Evolutionary conservation across 2,888 invertebrate genomes (phyloP).

Genomic region (Salticus scenicus): DNA sequence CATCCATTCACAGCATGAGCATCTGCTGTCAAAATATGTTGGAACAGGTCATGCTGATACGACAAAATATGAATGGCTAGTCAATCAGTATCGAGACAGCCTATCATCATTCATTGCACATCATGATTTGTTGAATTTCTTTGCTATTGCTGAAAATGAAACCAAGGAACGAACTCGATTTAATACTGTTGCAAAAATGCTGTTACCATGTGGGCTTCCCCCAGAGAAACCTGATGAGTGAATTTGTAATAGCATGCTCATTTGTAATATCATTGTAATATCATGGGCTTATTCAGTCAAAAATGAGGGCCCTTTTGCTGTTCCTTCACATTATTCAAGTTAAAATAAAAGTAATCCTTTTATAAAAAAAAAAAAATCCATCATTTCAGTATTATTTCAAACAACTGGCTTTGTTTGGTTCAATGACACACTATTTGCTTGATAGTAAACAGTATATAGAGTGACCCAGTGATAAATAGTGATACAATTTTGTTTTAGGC

Average conservation of each 20-base stretch:
- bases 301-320: too few relatives aligned
- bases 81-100: slow-evolving; percentile 97
- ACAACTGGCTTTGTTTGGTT: too few relatives aligned
- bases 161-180: slow-evolving; percentile 95
- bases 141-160: slow-evolving; percentile 97
- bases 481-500: too few relatives aligned
- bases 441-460: too few relatives aligned
- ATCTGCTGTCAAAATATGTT: slow-evolving; percentile 99
- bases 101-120: slow-evolving; percentile 97
- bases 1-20: slow-evolving; percentile 98
- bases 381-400: too few relatives aligned
- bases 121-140: slow-evolving; percentile 93
- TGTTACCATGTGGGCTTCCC: slow-evolving; percentile 99
- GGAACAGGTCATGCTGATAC: slow-evolving; percentile 99
- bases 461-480: too few relatives aligned
- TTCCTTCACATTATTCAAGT: too few relatives aligned
- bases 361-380: too few relatives aligned
- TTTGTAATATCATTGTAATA: too few relatives aligned
- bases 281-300: too few relatives aligned
- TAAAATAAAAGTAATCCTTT: too few relatives aligned
- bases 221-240: slow-evolving; percentile 96
- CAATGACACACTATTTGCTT: too few relatives aligned
- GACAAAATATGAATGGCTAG: slow-evolving; percentile 96
- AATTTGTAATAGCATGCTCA: slow-evolving; percentile 73
- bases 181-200: slow-evolving; percentile 97